Evolutionary conservation across 2,888 invertebrate genomes (phyloP).

Genomic region (Drosophila aldrichi): DNA sequence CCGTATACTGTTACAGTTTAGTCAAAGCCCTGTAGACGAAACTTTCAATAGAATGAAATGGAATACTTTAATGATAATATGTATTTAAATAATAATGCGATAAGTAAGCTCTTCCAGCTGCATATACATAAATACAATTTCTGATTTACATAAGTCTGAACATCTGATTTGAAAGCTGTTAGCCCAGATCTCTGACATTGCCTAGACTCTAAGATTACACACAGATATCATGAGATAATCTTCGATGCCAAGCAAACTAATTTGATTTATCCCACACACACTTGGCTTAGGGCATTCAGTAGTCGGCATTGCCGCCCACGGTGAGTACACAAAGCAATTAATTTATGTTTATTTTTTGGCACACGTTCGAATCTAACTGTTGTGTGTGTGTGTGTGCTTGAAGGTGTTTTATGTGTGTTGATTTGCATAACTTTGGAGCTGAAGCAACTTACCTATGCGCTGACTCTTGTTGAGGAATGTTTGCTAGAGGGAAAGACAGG

Average conservation of each 20-base stretch:
- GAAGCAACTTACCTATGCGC: slow-evolving; percentile 46
- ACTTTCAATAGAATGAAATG: neutral
- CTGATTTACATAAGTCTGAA: neutral
- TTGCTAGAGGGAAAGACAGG: slow-evolving; percentile 1
- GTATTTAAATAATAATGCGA: neutral
- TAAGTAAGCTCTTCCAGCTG: neutral
- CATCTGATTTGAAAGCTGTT: neutral
- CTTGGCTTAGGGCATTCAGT: slow-evolving; percentile 31
- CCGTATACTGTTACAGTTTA: neutral
- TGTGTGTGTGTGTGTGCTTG: slow-evolving; percentile 29
- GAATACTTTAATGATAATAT: neutral
- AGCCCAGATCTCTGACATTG: neutral
- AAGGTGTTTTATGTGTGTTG: slow-evolving; percentile 45
- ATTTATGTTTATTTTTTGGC: slow-evolving; percentile 73
- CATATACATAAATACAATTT: neutral
- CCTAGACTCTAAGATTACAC: neutral
- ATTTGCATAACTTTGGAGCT: slow-evolving; percentile 62
- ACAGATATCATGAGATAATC: slow-evolving; percentile 4
- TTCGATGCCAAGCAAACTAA: neutral
- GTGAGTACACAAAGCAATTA: slow-evolving; percentile 41
- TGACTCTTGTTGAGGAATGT: slow-evolving; percentile 29
- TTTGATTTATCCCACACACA: neutral
- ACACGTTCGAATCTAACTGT: slow-evolving; percentile 54
- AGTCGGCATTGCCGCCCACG: slow-evolving; percentile 38
- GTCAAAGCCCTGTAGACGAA: slow-evolving; percentile 12